Conservation (phyloP, 1,140 invertebrate species). For the Nebria ingens region DNA sequence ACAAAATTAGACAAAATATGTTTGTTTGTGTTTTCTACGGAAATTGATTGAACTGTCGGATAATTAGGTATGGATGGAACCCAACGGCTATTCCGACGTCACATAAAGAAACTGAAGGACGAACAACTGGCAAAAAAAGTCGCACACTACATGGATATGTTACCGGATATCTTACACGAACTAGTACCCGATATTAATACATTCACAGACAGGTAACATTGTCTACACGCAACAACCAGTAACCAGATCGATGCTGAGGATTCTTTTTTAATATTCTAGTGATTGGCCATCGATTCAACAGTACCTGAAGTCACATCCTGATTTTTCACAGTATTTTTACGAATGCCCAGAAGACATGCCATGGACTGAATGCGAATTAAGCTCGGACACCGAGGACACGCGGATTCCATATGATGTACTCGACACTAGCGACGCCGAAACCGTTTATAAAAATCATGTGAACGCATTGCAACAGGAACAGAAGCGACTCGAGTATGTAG, state of each 20-base stretch:
- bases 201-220: slow-evolving; percentile 56
- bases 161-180: slow-evolving; percentile 71
- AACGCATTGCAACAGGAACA: slow-evolving; percentile 84
- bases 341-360: slow-evolving; percentile 66
- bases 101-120: slow-evolving; percentile 77
- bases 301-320: slow-evolving; percentile 73
- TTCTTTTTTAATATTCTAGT: slow-evolving; percentile 49
- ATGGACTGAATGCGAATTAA: slow-evolving; percentile 69
- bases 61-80: slow-evolving; percentile 57
- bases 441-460: slow-evolving; percentile 82
- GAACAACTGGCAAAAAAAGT: slow-evolving; percentile 73
- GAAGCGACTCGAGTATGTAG: slow-evolving; percentile 76
- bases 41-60: neutral
- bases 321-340: slow-evolving; percentile 86
- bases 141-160: slow-evolving; percentile 66
- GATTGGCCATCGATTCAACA: slow-evolving; percentile 79
- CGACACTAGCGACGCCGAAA: slow-evolving; percentile 81
- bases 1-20: neutral
- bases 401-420: slow-evolving; percentile 87
- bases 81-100: slow-evolving; percentile 66
- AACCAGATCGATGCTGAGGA: too few species aligned
- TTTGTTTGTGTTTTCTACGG: neutral
- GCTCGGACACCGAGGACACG: slow-evolving; percentile 51
- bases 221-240: slow-evolving; percentile 11
- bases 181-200: slow-evolving; percentile 71